Evolutionary conservation across 1,140 invertebrate species (phyloP), one percentile per base, ranked within the genome.

Genomic region (Trichonephila clavata): DNA sequence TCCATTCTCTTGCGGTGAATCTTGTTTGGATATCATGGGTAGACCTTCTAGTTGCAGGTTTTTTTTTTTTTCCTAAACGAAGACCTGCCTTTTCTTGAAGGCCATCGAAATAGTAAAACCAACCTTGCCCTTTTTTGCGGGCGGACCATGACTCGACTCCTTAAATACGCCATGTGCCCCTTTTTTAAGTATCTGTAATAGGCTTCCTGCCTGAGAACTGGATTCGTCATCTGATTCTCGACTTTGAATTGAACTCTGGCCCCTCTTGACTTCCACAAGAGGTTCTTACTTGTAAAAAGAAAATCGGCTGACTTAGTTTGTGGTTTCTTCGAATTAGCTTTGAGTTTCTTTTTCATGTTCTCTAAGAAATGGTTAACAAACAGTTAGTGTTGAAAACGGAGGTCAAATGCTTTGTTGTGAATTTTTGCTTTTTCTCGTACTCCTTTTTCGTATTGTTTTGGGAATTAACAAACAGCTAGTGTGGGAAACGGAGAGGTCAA

Each of bases 101-200:
- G 68, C 18, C 27, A 39, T 77, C 5, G 14, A 24, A 27, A 68
- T 24, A 14, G 16, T 16, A 18, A 77, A 18, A 18, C 24, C 24
- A 18, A 27, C 24, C 68, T 20, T 77, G 68, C 68, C 68, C 27
- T 77, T 21, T 77, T 77, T 14, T 39, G 68, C 14, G 68, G 68
- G 68, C 27, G 68, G 24, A 77, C 68, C 27, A 77, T 77, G 68
- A 77, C 68, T 77, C 2, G 24, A 24, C 68, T 77, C 27, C 68
- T 27, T 77, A 77, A n/a, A 77, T 77, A 32, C 14, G 27, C 16
- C 27, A 14, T 27, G 27, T 77, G 68, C 68, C 68, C 68, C 27
- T 77, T 27, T 61, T 21, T 27, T 77, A 77, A 77, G 68, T 77
- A 32, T 77, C 68, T 77, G 16, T 77, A 77, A 77, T 77, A 24